Evolutionary conservation across 2,888 invertebrate species (phyloP), one percentile per base, ranked within the genome.

Genomic region (Chrysina gloriosa): DNA sequence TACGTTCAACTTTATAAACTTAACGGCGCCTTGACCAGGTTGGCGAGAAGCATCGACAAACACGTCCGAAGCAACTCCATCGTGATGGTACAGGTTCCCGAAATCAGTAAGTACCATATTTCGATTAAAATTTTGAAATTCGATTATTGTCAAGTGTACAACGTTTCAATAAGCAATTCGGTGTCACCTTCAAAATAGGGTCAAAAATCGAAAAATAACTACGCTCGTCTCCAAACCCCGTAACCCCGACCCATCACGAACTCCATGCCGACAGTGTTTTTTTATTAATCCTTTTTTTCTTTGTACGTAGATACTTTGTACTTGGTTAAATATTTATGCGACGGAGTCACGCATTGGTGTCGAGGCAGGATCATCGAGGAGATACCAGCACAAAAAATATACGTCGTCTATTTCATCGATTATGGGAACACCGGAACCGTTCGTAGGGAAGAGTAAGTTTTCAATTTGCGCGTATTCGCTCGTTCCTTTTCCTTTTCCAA

Each of bases 281-380:
- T n/a, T n/a, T n/a, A n/a, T n/a, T n/a, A n/a, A n/a, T n/a, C n/a
- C n/a, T n/a, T n/a, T n/a, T n/a, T n/a, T n/a, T n/a, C n/a, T n/a
- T n/a, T n/a, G n/a, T n/a, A n/a, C n/a, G n/a, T 82, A 88, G 92
- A 88, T 71, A 86, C 88, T 79, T 80, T 88, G 5, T 93, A 91
- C 78, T 83, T 91, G 66, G 88, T 87, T 1, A 85, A 84, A 76
- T 87, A 87, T 77, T 77, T 80, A 54, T 79, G 77, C 0, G 87
- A 89, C 73, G 84, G 85, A 19, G 86, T 87, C 72, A 83, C 85
- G 19, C 81, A 84, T 72, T 94, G 92, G 93, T 89, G 89, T 76
- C 86, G 94, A 64, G 90, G 88, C 6, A 84, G 86, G 52, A 81
- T 92, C 0, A 77, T 82, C 21, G 79, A 76, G 48, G 9, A 76